Evolutionary conservation across 2,797 vertebrate genomes (phyloP).

Genomic region (Gymnoscopelus braueri): DNA sequence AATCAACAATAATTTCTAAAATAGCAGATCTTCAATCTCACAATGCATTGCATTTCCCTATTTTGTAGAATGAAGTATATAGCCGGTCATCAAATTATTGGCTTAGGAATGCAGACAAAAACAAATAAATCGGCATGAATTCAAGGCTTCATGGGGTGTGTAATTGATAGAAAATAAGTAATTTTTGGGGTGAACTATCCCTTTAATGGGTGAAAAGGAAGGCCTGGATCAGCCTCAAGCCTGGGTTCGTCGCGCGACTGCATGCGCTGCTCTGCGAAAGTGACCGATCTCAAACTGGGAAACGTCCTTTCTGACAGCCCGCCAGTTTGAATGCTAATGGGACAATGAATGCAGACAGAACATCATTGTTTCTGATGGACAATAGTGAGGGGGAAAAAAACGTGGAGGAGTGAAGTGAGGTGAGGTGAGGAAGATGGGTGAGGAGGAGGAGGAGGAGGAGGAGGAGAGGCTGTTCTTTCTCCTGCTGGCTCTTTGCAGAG

Average conservation of each 20-base stretch:
- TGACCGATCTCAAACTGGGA: too few relatives aligned
- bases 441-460: slow-evolving; percentile 5
- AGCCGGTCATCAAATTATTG: too few relatives aligned
- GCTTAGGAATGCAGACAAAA: too few relatives aligned
- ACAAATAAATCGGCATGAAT: too few relatives aligned
- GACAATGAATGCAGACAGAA: slow-evolving; percentile 47
- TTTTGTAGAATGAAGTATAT: not conserved
- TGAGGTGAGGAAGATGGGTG: slow-evolving; percentile 34
- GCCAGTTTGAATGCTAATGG: slow-evolving; percentile 51
- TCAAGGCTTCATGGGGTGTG: too few relatives aligned
- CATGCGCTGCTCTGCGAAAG: too few relatives aligned
- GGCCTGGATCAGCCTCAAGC: slow-evolving; percentile 43
- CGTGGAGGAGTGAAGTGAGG: slow-evolving; percentile 29
- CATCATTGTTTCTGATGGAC: slow-evolving; percentile 63
- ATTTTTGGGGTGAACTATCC: too few relatives aligned
- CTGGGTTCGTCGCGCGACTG: too few relatives aligned
- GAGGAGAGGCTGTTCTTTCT: slow-evolving; percentile 46
- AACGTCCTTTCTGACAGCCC: slow-evolving; percentile 36
- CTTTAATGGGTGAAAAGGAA: slow-evolving; percentile 10
- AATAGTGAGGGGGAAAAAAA: slow-evolving; percentile 42
- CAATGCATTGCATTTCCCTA: not conserved
- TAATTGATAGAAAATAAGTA: too few relatives aligned
- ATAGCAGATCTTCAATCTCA: not conserved
- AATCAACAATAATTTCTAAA: too few relatives aligned
- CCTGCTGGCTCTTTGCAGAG: slow-evolving; percentile 41